phyloP scores from a whole-genome alignment of 2,113 vertebrate genomes.

The Triplophysa tibetana region DNA sequence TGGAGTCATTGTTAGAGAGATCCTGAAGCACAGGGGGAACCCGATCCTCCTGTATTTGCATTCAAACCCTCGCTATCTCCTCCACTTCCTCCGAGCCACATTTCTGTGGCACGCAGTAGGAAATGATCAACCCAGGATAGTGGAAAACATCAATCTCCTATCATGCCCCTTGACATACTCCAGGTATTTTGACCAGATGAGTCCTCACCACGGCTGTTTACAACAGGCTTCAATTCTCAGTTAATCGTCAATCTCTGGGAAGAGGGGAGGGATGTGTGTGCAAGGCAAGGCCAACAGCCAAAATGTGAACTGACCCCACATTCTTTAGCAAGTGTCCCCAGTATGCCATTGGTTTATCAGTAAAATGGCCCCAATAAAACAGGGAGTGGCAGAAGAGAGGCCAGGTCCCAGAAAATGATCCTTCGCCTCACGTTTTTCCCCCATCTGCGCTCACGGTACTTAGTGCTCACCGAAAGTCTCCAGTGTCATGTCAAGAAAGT shows the following conservation, averaged over 20 bases:
- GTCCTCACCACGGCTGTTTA: conserved; percentile 70
- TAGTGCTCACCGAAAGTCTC: background rate
- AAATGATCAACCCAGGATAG: conserved; percentile 40
- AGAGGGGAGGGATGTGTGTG: conserved; percentile 11
- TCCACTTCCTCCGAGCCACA: conserved; percentile 38
- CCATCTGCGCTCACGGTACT: conserved; percentile 8
- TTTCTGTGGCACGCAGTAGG: conserved; percentile 8
- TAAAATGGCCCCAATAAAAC: conserved; percentile 71
- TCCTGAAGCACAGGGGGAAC: conserved; percentile 37
- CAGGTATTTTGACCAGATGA: conserved; percentile 77
- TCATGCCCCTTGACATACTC: conserved; percentile 46
- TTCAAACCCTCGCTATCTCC: conserved; percentile 56
- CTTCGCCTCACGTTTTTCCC: background rate
- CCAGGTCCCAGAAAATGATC: conserved; percentile 15
- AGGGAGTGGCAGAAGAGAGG: conserved; percentile 57
- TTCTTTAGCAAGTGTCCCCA: conserved; percentile 60
- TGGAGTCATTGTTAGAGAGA: conserved; percentile 14
- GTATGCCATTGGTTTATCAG: conserved; percentile 59
- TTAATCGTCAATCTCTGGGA: conserved; percentile 63
- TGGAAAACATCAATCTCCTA: conserved; percentile 20
- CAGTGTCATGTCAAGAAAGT: conserved; percentile 12
- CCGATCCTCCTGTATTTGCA: conserved; percentile 35
- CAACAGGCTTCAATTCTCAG: conserved; percentile 67
- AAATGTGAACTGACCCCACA: conserved; percentile 71
- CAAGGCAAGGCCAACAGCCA: conserved; percentile 60